Conservation (phyloP, 2,113 vertebrate genomes). For the Ctenodactylus gundi region DNA sequence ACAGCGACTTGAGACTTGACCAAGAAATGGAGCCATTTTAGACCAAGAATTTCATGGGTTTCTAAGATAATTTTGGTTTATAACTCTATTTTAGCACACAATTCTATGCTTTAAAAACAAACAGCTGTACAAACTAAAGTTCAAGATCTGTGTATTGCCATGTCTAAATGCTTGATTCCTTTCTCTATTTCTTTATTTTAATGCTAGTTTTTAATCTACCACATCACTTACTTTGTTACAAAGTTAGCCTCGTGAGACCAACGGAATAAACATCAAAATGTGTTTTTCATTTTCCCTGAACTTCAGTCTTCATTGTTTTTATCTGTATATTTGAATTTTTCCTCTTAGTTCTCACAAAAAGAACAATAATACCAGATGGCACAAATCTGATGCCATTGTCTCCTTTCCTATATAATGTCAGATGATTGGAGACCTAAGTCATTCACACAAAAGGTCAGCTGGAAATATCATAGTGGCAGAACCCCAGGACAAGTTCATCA, state of each 20-base stretch:
- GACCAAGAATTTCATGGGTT: conserved; percentile 58
- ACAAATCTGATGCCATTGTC: neutral
- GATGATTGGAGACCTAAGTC: neutral
- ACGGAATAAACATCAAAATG: conserved; percentile 59
- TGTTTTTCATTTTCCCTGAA: conserved; percentile 66
- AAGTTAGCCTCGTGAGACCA: conserved; percentile 34
- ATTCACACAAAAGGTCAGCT: neutral
- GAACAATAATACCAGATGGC: conserved; percentile 44
- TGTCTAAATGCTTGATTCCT: conserved; percentile 64
- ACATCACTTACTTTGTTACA: conserved; percentile 62
- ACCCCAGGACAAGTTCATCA: neutral
- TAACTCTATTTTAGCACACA: conserved; percentile 70
- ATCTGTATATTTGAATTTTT: conserved; percentile 58
- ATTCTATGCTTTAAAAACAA: conserved; percentile 75
- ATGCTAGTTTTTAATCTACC: conserved; percentile 62
- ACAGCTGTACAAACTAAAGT: conserved; percentile 78
- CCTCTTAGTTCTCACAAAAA: conserved; percentile 36
- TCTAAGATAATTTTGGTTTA: conserved; percentile 65
- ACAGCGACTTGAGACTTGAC: conserved; percentile 30
- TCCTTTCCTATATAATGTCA: conserved; percentile 31
- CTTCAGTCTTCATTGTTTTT: conserved; percentile 53
- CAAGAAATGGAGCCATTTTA: conserved; percentile 53
- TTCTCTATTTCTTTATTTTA: conserved; percentile 63
- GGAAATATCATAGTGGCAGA: neutral
- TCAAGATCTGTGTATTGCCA: conserved; percentile 65